Conservation (phyloP, 1,140 invertebrate genomes). For the Bombus affinis region DNA sequence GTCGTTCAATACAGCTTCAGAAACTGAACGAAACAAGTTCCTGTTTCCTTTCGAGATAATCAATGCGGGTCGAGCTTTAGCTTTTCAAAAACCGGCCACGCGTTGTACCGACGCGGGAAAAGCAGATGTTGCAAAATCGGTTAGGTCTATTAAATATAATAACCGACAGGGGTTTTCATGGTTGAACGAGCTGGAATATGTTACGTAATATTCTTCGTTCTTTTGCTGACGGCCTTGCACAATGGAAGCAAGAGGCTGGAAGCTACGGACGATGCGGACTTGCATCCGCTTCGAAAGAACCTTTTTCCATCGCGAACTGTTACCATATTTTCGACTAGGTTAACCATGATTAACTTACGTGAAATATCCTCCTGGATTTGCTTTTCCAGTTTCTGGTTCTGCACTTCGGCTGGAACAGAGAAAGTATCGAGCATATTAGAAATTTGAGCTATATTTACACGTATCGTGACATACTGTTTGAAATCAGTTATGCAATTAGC, state of each 20-base stretch:
- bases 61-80: slow-evolving; percentile 5
- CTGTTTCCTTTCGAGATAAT: slow-evolving; percentile 17
- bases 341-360: not conserved
- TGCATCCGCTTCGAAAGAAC: slow-evolving; percentile 10
- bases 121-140: slow-evolving; percentile 62
- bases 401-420: slow-evolving; percentile 56
- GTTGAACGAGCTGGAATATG: slow-evolving; percentile 70
- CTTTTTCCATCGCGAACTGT: not conserved
- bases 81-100: slow-evolving; percentile 11
- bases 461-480: not conserved
- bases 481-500: too few relatives aligned
- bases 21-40: not conserved
- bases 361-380: not conserved
- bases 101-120: not conserved
- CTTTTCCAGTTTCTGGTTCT: not conserved
- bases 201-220: slow-evolving; percentile 72
- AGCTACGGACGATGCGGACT: slow-evolving; percentile 20
- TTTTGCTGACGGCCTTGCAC: slow-evolving; percentile 40
- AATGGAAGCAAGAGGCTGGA: slow-evolving; percentile 65
- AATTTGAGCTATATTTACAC: not conserved
- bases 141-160: slow-evolving; percentile 64
- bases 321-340: slow-evolving; percentile 3
- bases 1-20: too few relatives aligned
- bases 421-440: not conserved
- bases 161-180: slow-evolving; percentile 65